Evolutionary conservation across 1,140 invertebrate species (phyloP).

Genomic region (Musca domestica): DNA sequence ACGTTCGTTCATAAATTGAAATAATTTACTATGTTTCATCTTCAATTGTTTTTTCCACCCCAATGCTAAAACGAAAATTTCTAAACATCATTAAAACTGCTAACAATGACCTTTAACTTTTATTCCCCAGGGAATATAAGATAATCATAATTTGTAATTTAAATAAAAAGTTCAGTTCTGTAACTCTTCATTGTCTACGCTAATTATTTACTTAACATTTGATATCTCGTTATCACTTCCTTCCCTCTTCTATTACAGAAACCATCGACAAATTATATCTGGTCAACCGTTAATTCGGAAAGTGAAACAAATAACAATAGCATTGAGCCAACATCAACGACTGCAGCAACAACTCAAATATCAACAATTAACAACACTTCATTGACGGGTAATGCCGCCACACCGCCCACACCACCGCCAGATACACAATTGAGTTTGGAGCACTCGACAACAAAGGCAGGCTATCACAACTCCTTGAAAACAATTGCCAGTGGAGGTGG

Average conservation of each 20-base stretch:
- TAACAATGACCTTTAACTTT: too few relatives aligned
- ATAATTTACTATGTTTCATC: too few relatives aligned
- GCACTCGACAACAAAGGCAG: neutral
- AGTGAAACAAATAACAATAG: constrained; percentile 17
- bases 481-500: neutral
- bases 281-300: neutral
- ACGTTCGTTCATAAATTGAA: too few relatives aligned
- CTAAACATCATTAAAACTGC: too few relatives aligned
- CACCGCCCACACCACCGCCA: constrained; percentile 8
- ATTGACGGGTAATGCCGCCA: neutral
- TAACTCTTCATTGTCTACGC: too few relatives aligned
- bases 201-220: too few relatives aligned
- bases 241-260: constrained; percentile 5
- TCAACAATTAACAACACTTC: neutral
- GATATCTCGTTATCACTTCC: too few relatives aligned
- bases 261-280: constrained; percentile 18
- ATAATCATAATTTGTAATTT: too few relatives aligned
- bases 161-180: too few relatives aligned
- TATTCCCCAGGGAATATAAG: too few relatives aligned
- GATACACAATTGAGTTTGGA: constrained; percentile 5
- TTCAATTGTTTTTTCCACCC: too few relatives aligned
- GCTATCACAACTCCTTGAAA: neutral
- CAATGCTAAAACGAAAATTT: too few relatives aligned
- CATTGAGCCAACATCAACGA: neutral
- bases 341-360: neutral